Base-by-base conservation (phyloP, 2,888 invertebrate species). In the Dorcus hopei region DNA sequence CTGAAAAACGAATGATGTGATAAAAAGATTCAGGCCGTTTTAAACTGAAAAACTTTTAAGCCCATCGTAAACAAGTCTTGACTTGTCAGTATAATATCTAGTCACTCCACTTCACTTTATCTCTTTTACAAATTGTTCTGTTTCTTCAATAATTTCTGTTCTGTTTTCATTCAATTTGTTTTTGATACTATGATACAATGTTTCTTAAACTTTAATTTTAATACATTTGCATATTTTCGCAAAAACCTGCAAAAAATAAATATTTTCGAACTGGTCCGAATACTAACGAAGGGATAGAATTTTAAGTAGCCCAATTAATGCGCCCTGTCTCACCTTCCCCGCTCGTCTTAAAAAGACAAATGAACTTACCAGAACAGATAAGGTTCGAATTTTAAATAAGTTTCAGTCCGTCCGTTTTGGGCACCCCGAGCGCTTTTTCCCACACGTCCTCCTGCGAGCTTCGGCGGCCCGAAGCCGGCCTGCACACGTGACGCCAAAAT, bases 311-410 rank as follows among this genome's bases (percentile, higher is more conserved):
- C 14, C 16, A 45, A 45, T 45, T 45, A 45, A 45, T 11, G 45
- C 9, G 16, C 45, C 9, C 14, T 16, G 49, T 14, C 49, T 33
- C 49, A 9, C 33, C 39, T 16, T 41, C 41, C 48, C 6, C 55
- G 40, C 49, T 47, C 52, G 58, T 61, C 58, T 56, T 49, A 57
- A 59, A 57, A 62, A 59, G 62, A 62, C 62, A 62, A 62, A 62
- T 59, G 59, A 62, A 62, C 59, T 62, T 57, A 59, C 59, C 57
- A 62, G 51, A 61, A 59, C 49, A 59, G 62, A 62, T 62, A 62
- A 62, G 56, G 57, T 57, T 59, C 57, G 59, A 62, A 62, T 62
- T 59, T 59, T 54, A 62, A 62, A 61, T 61, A 58, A 59, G 61
- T 61, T 56, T 33, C 26, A 33, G 26, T 33, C 61, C 51, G 58